Percentiles rank a stretch among this genome's conserved stretches.
Evolutionary conservation across 23 tunicate genomes (phyloP).

Genomic region (Oikopleura albicans): DNA sequence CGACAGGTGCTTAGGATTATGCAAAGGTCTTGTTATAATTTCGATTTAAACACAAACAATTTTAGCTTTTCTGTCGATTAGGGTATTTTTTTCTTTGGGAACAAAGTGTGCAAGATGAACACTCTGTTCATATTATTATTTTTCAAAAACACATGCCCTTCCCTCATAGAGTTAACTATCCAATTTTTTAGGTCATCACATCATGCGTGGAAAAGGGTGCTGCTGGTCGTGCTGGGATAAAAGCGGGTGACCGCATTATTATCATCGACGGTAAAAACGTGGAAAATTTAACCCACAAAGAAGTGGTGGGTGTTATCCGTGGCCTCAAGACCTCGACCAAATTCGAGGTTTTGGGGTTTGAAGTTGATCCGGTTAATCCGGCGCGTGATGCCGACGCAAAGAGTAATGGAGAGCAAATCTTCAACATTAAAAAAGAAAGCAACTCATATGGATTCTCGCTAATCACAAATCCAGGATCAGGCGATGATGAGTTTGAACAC

Average conservation of each 20-base stretch:
- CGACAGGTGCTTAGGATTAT: too few relatives aligned
- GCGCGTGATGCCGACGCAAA: background rate
- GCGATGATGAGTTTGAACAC: background rate
- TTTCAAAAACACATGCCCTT: too few relatives aligned
- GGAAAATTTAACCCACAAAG: background rate
- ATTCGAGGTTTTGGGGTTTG: background rate
- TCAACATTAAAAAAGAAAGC: background rate
- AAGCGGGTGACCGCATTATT: background rate
- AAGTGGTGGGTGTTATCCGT: background rate
- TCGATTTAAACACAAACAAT: too few relatives aligned
- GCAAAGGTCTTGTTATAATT: too few relatives aligned
- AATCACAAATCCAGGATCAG: background rate
- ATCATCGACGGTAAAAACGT: constrained; percentile 4
- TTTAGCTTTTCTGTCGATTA: too few relatives aligned
- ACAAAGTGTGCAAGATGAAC: too few relatives aligned
- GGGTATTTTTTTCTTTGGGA: too few relatives aligned
- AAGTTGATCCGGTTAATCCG: constrained; percentile 11
- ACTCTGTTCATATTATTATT: too few relatives aligned
- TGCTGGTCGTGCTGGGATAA: background rate
- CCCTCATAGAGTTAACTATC: too few relatives aligned
- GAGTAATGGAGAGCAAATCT: background rate
- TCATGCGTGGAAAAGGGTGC: background rate
- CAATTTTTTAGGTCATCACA: background rate
- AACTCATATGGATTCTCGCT: background rate
- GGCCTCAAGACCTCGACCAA: background rate